Evolutionary conservation across 2,888 invertebrate species (phyloP).

Genomic region (Leistus spinibarbis): DNA sequence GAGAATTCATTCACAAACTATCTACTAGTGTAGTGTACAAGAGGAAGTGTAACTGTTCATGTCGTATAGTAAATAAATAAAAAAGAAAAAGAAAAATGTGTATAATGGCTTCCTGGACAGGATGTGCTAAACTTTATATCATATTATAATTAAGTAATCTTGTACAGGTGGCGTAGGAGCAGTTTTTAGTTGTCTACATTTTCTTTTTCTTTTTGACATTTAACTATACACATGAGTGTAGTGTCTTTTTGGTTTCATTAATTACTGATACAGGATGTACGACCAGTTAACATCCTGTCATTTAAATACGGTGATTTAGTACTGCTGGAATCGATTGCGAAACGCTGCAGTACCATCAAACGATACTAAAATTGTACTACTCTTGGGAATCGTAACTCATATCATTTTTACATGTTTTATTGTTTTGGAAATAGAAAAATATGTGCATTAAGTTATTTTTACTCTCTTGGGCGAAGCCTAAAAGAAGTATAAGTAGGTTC

Average conservation of each 20-base stretch:
- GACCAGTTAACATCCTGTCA: slow-evolving; percentile 2
- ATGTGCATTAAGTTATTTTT: no score
- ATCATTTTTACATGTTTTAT: no score
- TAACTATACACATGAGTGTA: background rate
- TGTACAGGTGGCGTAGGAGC: slow-evolving; percentile 17
- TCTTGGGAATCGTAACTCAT: no score
- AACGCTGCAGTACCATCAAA: background rate
- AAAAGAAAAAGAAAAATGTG: background rate
- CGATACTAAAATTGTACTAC: background rate
- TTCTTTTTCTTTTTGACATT: background rate
- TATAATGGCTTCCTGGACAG: slow-evolving; percentile 24
- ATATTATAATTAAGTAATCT: slow-evolving; percentile 20
- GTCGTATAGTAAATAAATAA: background rate
- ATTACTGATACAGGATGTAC: slow-evolving; percentile 12
- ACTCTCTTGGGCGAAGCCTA: no score
- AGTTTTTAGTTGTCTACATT: background rate
- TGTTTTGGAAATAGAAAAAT: no score
- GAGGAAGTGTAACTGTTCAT: background rate
- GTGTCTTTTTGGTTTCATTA: background rate
- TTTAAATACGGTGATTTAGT: background rate
- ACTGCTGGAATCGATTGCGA: background rate
- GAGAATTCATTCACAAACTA: background rate
- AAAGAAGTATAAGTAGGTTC: no score
- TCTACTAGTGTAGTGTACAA: background rate
- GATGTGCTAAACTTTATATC: background rate